Conservation (phyloP, 2,113 vertebrate species). For the Petroica traversi region DNA sequence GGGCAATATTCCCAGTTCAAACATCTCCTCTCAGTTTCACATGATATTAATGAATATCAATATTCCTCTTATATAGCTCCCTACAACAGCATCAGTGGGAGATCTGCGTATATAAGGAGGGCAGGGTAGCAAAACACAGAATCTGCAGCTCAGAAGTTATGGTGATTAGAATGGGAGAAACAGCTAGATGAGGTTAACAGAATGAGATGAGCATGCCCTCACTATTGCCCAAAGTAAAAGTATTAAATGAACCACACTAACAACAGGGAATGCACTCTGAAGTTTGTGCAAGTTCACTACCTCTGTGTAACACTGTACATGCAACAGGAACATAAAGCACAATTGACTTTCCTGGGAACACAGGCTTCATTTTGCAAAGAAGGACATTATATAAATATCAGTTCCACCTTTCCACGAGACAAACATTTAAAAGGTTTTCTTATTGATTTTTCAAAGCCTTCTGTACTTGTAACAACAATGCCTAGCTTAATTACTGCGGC, state of each 20-base stretch:
- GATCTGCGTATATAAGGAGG: background rate
- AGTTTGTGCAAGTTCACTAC: background rate
- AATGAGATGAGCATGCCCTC: background rate
- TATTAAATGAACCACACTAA: background rate
- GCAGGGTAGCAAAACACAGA: background rate
- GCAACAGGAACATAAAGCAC: background rate
- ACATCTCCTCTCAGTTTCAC: background rate
- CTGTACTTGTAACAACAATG: background rate
- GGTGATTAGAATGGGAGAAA: background rate
- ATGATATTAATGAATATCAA: background rate
- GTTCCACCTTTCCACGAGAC: background rate
- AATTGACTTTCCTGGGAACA: background rate
- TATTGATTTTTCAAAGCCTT: background rate
- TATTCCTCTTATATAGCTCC: conserved; percentile 30
- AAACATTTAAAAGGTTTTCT: background rate
- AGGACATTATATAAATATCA: background rate
- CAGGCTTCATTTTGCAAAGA: background rate
- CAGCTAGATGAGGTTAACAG: background rate
- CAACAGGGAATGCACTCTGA: background rate
- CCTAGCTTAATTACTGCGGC: background rate
- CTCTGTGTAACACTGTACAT: background rate
- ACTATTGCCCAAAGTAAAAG: background rate
- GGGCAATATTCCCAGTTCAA: conserved; percentile 8
- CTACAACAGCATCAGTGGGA: background rate
- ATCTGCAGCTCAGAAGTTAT: background rate